Evolutionary conservation across 2,888 invertebrate species (phyloP), one percentile per base, ranked within the genome.

Genomic region (Muschampia plurimacula): DNA sequence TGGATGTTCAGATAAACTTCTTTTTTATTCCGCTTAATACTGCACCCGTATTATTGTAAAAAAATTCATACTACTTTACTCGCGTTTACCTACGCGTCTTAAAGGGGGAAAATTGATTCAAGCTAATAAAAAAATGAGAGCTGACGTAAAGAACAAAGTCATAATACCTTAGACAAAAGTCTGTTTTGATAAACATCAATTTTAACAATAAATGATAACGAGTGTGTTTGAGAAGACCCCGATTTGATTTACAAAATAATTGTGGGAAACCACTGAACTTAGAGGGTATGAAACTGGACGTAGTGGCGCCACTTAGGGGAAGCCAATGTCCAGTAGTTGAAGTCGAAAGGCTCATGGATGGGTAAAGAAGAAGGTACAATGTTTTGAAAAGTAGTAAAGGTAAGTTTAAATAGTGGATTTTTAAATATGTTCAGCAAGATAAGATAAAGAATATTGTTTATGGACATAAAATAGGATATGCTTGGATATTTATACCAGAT

Each of bases 401-500:
- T 2, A 39, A 39, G 4, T 5, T 39, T 5, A 39, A 2, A 39
- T 39, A 39, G 39, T 39, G 41, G 1, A 46, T 46, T 6, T 13
- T 44, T 13, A 46, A 5, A 46, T 2, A 46, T 46, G 13, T 46
- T 2, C 46, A 46, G 13, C 6, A 13, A 49, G 2, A 49, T 62
- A 52, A 60, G 59, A 60, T 15, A 41, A 72, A 62, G 67, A 41
- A 67, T 62, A 67, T 63, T 67, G 65, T 60, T 36, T 28, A 67
- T 52, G 67, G 41, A 59, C 46, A 60, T 41, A 36, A 63, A 67
- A 68, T 67, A 67, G 67, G 44, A 67, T 72, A 67, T 67, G 63
- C 57, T 49, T 36, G 59, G 64, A 89, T 88, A 90, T 28, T 88
- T 87, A 88, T 85, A 80, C 78, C 86, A 88, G 89, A 91, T 92